phyloP scores from a whole-genome alignment of 2,797 vertebrate species.

The Cryptoprocta ferox region DNA sequence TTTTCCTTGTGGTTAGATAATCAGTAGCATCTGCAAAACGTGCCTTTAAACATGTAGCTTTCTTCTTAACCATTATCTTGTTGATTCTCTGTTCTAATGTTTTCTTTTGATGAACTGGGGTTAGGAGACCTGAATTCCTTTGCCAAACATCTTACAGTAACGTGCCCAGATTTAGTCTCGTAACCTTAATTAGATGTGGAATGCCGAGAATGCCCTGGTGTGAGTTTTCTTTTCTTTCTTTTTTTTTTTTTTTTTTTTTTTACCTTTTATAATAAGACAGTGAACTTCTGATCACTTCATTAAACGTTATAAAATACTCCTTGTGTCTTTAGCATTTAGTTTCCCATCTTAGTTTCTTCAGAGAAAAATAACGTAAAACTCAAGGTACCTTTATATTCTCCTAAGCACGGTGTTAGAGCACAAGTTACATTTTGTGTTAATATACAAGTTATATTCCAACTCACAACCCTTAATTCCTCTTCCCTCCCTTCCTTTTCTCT shows the following conservation, averaged over 20 bases:
- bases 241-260: slow-evolving; percentile 73
- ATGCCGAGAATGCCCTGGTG: slow-evolving; percentile 88
- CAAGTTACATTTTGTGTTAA: slow-evolving; percentile 10
- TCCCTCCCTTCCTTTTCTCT: slow-evolving; percentile 68
- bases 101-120: slow-evolving; percentile 22
- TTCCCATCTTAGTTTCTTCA: slow-evolving; percentile 13
- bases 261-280: slow-evolving; percentile 87
- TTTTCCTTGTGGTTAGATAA: slow-evolving; percentile 56
- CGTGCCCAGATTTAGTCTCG: slow-evolving; percentile 84
- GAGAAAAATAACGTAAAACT: slow-evolving; percentile 59
- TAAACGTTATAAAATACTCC: slow-evolving; percentile 89
- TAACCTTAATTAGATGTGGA: slow-evolving; percentile 92
- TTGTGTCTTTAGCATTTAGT: slow-evolving; percentile 74
- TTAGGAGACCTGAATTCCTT: slow-evolving; percentile 24
- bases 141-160: slow-evolving; percentile 56
- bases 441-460: neutral
- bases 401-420: neutral
- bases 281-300: slow-evolving; percentile 87
- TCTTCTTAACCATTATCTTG: slow-evolving; percentile 51
- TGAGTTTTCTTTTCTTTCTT: slow-evolving; percentile 79
- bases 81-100: slow-evolving; percentile 21
- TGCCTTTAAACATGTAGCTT: slow-evolving; percentile 31
- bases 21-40: slow-evolving; percentile 57
- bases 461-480: slow-evolving; percentile 32
- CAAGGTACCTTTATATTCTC: slow-evolving; percentile 50